Base-by-base conservation (phyloP, 2,888 invertebrate genomes). In the Elegia similella region DNA sequence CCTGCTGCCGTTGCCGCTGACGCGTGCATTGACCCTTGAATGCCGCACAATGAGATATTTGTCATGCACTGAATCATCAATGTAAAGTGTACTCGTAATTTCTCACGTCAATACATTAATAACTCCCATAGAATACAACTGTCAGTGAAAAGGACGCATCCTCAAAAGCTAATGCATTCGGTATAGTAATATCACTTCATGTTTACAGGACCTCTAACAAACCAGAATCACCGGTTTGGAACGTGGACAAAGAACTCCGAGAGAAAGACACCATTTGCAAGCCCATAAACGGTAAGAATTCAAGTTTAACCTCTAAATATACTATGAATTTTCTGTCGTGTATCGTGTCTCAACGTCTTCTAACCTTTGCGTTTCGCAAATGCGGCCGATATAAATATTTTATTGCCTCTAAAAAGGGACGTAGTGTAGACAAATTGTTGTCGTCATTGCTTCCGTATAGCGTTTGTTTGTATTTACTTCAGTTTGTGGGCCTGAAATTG, bases 141-240 rank as follows among this genome's bases (percentile, higher is more conserved):
- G 32, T 15, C 15, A 15, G n/a, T 32, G 7, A 10, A n/a, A n/a
- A 8, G 12, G 38, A 38, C 3, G n/a, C n/a, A 12, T 38, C 38
- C 12, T 23, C 23, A 23, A 38, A 38, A 2, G 8, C 29, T 7
- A 47, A 30, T 46, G 32, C 10, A 34, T 10, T 34, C 10, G 2
- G 8, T 13, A 32, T 32, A 32, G 32, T 50, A 13, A 50, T 34
- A 50, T 2, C 34, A 34, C 1, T 15, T 34, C 6, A 1, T 38
- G 13, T 32, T 34, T 34, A 16, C 86, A 90, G 90, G 76, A 79
- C 80, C 66, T 77, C 86, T 60, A 86, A 76, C 70, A 90, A 90
- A 68, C 83, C 86, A 55, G 90, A 90, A 65, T 90, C 90, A 62
- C 90, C 91, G 23, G 78, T 82, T 60, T 87, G 87, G 88, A 88